Percentiles rank a stretch among this genome's conserved stretches.
Conservation (phyloP, 2,113 vertebrate genomes). For the Engraulis encrasicolus region DNA sequence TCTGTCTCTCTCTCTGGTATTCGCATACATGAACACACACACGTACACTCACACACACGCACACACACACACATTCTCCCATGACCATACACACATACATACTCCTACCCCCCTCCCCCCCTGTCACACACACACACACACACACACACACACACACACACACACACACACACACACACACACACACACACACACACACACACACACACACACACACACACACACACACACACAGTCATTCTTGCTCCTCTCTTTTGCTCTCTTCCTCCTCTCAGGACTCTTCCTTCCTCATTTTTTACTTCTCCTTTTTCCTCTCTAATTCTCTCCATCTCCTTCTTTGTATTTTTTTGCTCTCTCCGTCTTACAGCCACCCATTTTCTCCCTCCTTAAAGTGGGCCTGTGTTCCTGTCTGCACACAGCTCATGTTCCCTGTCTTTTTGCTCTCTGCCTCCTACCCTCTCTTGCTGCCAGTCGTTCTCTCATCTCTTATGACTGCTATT, state of each 20-base stretch:
- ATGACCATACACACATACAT: too few species aligned
- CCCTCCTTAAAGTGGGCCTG: too few species aligned
- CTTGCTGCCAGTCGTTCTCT: too few species aligned
- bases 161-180: background rate
- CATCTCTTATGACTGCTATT: too few species aligned
- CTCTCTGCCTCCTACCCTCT: too few species aligned
- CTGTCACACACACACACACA: constrained; percentile 3
- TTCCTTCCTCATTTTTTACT: background rate
- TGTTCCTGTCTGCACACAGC: too few species aligned
- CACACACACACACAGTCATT: background rate
- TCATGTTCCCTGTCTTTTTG: too few species aligned
- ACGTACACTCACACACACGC: background rate
- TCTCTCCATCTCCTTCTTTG: too few species aligned
- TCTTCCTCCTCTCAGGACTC: background rate
- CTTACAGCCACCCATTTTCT: background rate
- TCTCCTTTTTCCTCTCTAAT: background rate
- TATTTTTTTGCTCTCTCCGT: background rate
- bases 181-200: background rate
- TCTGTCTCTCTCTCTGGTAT: too few species aligned
- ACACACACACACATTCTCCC: too few species aligned
- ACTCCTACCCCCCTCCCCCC: too few species aligned
- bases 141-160: background rate
- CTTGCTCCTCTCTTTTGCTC: constrained; percentile 39
- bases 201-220: background rate
- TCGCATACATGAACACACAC: background rate